Base-by-base conservation (phyloP, 2,888 invertebrate species). In the Acheta domesticus region DNA sequence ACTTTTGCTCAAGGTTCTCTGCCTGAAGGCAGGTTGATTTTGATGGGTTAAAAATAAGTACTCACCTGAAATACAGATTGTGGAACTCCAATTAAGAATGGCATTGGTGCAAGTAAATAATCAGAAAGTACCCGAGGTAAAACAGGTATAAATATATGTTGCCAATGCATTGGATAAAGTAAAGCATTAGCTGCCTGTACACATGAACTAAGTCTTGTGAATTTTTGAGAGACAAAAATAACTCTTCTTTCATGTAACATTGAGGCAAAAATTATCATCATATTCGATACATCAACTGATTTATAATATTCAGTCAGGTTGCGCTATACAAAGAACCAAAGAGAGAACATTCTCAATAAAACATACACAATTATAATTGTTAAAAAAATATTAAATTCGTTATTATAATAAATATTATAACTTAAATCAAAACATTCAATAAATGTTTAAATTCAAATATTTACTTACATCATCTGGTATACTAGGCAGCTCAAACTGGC, bases 111-210 rank as follows among this genome's bases (percentile, higher is more conserved):
- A 84, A 93, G 89, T 83, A 97, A 88, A 87, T 96, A 96, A 87
- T 98, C 98, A 83, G 94, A 92, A 82, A 98, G 90, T 85, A 94
- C 92, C 86, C 92, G 91, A 36, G 98, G 98, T 85, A 98, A 88
- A 83, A 99, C 94, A 79, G 98, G 98, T 87, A 99, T 98, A 87
- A 96, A 99, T 85, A 99, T 96, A 85, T 98, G 98, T 88, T 99
- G 98, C 99, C 99, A 99, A 83, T 94, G 94, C 97, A 99, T 98
- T 1, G 99, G 99, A 87, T 97, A 98, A 75, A 99, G 92, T 77
- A 99, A 92, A 82, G 95, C 93, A 86, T 97, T 97, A 23, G 97
- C 96, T 19, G 98, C 98, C 87, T 98, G 97, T 48, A 96, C 95
- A 85, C 96, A 95, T 0, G 98, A 96, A 78, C 97, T 97, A 77